These are phyloP conservation scores for Euphydryas editha DNA, from an alignment of 2,888 invertebrate species.

Conservation along the genomic window DNA sequence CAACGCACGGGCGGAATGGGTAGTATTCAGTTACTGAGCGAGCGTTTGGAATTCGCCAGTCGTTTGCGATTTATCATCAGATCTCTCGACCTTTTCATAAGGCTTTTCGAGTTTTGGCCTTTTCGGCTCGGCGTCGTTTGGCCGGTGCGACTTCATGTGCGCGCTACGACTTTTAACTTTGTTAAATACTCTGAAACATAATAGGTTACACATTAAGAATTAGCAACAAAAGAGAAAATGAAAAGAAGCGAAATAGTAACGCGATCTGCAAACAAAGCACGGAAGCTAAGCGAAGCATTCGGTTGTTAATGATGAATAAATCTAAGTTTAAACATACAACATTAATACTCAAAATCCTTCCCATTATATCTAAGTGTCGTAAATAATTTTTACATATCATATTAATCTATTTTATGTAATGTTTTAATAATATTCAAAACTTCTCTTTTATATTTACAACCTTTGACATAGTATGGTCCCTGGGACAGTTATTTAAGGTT, in stretches of 20 bases:
- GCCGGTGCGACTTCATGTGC: conserved; percentile 99
- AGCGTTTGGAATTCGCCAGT: conserved; percentile 71
- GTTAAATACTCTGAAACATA: conserved; percentile 94
- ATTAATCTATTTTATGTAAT: conserved; percentile 56
- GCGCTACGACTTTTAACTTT: conserved; percentile 99
- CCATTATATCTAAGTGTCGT: conserved; percentile 58
- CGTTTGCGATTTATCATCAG: conserved; percentile 75
- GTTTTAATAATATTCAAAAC: conserved; percentile 68
- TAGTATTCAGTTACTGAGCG: conserved; percentile 63
- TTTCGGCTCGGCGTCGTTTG: conserved; percentile 92
- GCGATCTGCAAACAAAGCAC: conserved; percentile 24
- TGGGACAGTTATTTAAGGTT: conserved; percentile 40
- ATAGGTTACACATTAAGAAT: conserved; percentile 77
- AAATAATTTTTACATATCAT: conserved; percentile 62
- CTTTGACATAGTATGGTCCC: conserved; percentile 54
- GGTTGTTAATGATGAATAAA: conserved; percentile 44
- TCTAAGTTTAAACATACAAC: conserved; percentile 57
- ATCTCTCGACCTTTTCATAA: conserved; percentile 83
- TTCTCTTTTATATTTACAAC: conserved; percentile 68
- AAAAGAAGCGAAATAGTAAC: conserved; percentile 42
- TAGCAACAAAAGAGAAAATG: conserved; percentile 64
- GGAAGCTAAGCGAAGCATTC: conserved; percentile 43
- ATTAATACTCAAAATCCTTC: conserved; percentile 65
- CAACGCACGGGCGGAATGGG: conserved; percentile 53
- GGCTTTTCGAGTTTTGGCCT: conserved; percentile 85